phyloP scores from a whole-genome alignment of 2,113 vertebrate species.

The Xenus cinereus region DNA sequence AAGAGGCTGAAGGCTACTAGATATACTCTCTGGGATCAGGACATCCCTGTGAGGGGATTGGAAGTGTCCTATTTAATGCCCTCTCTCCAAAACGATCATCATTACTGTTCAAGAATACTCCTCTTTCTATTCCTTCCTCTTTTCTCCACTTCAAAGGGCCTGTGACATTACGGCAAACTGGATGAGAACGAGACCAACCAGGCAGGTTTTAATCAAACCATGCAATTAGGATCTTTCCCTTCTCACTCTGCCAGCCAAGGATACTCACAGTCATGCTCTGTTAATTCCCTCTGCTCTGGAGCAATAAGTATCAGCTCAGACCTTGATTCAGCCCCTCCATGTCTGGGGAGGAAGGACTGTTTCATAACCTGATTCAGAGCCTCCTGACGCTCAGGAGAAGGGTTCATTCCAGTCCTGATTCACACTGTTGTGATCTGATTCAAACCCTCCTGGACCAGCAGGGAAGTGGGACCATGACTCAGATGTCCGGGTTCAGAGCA shows the following conservation, averaged over 20 bases:
- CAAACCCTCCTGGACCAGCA: not conserved
- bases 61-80: not conserved
- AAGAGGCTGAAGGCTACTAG: not conserved
- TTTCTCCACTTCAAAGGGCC: not conserved
- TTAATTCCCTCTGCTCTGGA: not conserved
- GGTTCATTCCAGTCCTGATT: not conserved
- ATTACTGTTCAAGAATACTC: not conserved
- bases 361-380: conserved; percentile 36
- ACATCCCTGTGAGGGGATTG: not conserved
- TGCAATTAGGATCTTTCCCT: not conserved
- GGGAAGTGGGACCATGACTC: not conserved
- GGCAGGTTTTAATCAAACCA: not conserved
- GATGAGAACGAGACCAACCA: not conserved
- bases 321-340: not conserved
- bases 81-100: not conserved
- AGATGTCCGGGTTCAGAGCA: not conserved
- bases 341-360: not conserved
- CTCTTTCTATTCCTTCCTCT: not conserved
- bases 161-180: not conserved
- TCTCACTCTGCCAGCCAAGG: not conserved
- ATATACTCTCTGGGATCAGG: not conserved
- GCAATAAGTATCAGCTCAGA: not conserved
- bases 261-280: not conserved
- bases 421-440: not conserved
- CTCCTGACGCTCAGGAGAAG: conserved; percentile 38